Conservation (phyloP, 2,113 vertebrate genomes). For the Apteryx owenii region DNA sequence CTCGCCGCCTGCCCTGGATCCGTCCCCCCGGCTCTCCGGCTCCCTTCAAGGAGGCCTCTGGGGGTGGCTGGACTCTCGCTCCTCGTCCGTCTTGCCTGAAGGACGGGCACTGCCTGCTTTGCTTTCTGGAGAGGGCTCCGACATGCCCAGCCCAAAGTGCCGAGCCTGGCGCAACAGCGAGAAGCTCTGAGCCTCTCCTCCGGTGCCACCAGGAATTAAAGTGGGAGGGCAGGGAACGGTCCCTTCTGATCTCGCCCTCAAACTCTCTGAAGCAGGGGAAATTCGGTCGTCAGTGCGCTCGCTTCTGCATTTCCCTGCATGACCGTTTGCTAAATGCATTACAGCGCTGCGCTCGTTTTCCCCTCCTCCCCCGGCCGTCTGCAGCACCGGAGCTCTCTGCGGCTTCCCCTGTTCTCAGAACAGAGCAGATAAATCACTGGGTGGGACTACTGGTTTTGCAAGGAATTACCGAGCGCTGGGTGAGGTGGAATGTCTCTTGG, state of each 20-base stretch:
- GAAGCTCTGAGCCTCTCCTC: neutral
- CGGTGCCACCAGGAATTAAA: neutral
- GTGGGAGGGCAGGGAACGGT: neutral
- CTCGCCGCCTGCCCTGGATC: constrained; percentile 64
- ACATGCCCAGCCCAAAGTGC: neutral
- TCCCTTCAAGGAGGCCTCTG: constrained; percentile 65
- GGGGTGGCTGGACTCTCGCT: neutral
- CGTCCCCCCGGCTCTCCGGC: constrained; percentile 47
- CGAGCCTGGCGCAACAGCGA: neutral
- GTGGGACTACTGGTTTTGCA: neutral
- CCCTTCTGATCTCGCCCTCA: neutral
- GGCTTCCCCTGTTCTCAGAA: neutral
- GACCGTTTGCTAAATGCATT: neutral
- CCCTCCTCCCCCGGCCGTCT: neutral
- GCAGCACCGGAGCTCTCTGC: neutral
- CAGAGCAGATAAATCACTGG: neutral
- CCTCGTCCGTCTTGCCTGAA: neutral
- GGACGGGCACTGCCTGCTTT: neutral
- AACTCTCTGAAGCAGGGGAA: neutral
- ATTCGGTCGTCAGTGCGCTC: neutral
- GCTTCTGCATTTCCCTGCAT: neutral
- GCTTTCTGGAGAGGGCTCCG: neutral
- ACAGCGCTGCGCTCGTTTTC: neutral
- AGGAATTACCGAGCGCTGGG: neutral
- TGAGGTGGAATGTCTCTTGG: neutral